phyloP scores from a whole-genome alignment of 2,113 vertebrate genomes.

The Lichenostomus cassidix region DNA sequence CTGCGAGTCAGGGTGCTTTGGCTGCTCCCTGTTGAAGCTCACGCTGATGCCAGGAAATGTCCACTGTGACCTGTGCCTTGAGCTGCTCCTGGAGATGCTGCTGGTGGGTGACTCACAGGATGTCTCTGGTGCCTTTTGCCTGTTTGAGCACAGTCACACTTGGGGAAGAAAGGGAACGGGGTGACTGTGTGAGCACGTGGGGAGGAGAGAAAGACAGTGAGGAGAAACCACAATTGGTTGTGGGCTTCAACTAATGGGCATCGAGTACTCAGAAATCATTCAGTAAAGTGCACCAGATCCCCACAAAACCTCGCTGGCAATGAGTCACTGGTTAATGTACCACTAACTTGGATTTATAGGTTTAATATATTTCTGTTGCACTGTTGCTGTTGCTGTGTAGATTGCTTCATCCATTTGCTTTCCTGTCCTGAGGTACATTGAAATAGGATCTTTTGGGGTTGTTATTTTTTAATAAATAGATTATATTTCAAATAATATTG shows the following conservation, averaged over 20 bases:
- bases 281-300: not conserved
- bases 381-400: not conserved
- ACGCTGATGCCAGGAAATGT: accelerated
- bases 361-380: constrained; percentile 34
- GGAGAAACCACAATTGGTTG: not conserved
- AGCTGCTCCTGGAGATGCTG: not conserved
- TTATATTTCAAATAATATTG: constrained; percentile 5
- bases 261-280: not conserved
- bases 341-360: constrained; percentile 37
- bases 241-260: not conserved
- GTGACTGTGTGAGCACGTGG: accelerated
- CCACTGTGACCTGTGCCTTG: not conserved
- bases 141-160: not conserved
- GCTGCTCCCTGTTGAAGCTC: accelerated
- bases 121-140: not conserved
- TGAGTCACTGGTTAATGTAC: not conserved
- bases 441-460: not conserved
- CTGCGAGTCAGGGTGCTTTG: not conserved
- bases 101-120: not conserved
- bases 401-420: not conserved
- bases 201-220: not conserved
- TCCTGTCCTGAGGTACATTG: not conserved
- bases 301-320: not conserved
- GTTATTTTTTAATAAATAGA: not conserved
- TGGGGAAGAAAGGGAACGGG: not conserved